Conservation (phyloP, 2,888 invertebrate genomes). For the Sesamia inferens region DNA sequence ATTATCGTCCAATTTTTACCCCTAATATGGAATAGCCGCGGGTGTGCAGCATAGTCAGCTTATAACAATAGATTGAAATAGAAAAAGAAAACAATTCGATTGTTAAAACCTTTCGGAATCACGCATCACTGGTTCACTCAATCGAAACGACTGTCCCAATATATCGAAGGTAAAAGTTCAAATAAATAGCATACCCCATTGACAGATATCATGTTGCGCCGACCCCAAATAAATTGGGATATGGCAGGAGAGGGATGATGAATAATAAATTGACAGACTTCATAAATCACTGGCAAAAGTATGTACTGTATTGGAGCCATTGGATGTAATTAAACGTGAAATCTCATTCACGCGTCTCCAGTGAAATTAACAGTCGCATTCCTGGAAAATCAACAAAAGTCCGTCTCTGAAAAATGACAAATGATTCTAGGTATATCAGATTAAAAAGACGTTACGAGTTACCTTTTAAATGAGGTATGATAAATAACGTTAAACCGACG, state of each 20-base stretch:
- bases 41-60: neutral
- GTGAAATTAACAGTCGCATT: neutral
- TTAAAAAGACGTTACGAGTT: neutral
- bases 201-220: conserved; percentile 42
- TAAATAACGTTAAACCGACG: neutral
- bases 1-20: conserved; percentile 2
- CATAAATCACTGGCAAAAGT: conserved; percentile 58
- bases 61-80: conserved; percentile 29
- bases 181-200: conserved; percentile 48
- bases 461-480: neutral
- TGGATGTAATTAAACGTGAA: conserved; percentile 40
- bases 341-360: conserved; percentile 29
- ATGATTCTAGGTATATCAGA: neutral
- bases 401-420: neutral
- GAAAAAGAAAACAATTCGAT: conserved; percentile 20
- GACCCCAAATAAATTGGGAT: no score
- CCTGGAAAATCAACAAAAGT: neutral
- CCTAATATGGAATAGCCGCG: conserved; percentile 27
- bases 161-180: conserved; percentile 40
- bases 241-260: no score
- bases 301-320: conserved; percentile 7
- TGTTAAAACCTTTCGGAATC: conserved; percentile 28
- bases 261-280: conserved; percentile 38
- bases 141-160: conserved; percentile 20
- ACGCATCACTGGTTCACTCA: conserved; percentile 3